A percentile compares a stretch with the other conserved stretches of the same genome.
Evolutionary conservation across 2,113 vertebrate genomes (phyloP).

Genomic region (Tretioscincus oriximinensis): DNA sequence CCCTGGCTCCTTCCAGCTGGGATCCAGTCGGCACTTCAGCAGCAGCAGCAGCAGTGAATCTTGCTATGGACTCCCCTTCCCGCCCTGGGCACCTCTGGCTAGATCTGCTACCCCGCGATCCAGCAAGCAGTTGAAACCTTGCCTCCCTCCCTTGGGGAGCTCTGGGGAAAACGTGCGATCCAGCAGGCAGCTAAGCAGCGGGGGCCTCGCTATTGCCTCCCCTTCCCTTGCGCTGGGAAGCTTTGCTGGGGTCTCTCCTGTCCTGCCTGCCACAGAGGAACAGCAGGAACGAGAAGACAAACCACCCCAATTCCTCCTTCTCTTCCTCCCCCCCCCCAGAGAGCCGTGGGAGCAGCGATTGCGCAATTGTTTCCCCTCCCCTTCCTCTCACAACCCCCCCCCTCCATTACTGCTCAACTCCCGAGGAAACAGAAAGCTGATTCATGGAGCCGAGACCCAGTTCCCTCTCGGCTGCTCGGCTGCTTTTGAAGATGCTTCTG

Average conservation of each 20-base stretch:
- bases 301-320: constrained; percentile 38
- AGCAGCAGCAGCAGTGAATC: not conserved
- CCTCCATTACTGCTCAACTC: constrained; percentile 58
- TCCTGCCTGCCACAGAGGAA: constrained; percentile 18
- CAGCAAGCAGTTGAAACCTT: no score
- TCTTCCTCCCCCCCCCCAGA: constrained; percentile 30
- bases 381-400: constrained; percentile 47
- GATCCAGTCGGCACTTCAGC: not conserved
- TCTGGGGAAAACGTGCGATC: not conserved
- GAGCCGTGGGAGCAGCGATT: constrained; percentile 45
- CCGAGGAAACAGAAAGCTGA: constrained; percentile 69
- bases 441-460: constrained; percentile 73
- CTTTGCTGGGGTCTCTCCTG: constrained; percentile 10
- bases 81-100: no score
- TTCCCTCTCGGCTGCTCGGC: constrained; percentile 35
- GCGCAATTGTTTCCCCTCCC: constrained; percentile 58
- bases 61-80: constrained; percentile 26
- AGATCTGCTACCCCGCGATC: no score
- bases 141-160: no score
- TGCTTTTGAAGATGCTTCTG: constrained; percentile 49
- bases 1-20: constrained; percentile 30
- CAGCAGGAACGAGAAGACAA: not conserved
- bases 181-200: not conserved
- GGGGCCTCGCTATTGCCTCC: constrained; percentile 23
- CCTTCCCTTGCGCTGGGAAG: constrained; percentile 5